Evolutionary conservation across 2,888 invertebrate genomes (phyloP).

Genomic region (Hirtodrosophila histrioides): DNA sequence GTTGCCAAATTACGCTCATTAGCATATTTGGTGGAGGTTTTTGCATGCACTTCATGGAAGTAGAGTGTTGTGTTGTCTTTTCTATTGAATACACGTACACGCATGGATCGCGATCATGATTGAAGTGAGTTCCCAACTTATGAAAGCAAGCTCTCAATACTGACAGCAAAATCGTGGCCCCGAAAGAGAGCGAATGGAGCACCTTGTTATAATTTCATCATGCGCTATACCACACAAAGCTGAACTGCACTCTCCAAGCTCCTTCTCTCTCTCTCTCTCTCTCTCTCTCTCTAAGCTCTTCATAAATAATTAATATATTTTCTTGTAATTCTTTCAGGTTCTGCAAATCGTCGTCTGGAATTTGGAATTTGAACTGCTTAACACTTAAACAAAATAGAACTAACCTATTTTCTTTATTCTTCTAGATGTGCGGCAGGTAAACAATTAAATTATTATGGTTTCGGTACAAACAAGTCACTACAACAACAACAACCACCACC

Average conservation of each 20-base stretch:
- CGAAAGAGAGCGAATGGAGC: no score
- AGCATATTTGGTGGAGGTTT: no score
- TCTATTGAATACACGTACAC: no score
- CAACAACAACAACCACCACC: slow-evolving; percentile 25
- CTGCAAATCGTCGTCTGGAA: not conserved
- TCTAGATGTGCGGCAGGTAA: slow-evolving; percentile 50
- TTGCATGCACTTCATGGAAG: no score
- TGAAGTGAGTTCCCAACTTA: no score
- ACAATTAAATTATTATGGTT: slow-evolving; percentile 33
- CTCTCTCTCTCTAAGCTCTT: not conserved
- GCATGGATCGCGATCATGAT: no score
- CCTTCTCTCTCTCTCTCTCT: no score
- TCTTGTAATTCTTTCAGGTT: slow-evolving; percentile 6
- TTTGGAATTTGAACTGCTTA: slow-evolving; percentile 4
- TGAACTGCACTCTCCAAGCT: slow-evolving; percentile 13
- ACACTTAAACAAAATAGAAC: slow-evolving; percentile 9
- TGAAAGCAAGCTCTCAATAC: no score
- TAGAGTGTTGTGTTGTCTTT: no score
- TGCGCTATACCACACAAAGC: slow-evolving; percentile 16
- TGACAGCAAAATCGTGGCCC: no score
- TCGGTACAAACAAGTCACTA: slow-evolving; percentile 35
- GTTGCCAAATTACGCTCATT: no score
- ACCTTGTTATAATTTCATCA: no score
- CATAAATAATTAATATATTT: slow-evolving; percentile 15
- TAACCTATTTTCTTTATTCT: slow-evolving; percentile 57